Conservation (phyloP, 2,888 invertebrate species). For the Cybosia mesomella region DNA sequence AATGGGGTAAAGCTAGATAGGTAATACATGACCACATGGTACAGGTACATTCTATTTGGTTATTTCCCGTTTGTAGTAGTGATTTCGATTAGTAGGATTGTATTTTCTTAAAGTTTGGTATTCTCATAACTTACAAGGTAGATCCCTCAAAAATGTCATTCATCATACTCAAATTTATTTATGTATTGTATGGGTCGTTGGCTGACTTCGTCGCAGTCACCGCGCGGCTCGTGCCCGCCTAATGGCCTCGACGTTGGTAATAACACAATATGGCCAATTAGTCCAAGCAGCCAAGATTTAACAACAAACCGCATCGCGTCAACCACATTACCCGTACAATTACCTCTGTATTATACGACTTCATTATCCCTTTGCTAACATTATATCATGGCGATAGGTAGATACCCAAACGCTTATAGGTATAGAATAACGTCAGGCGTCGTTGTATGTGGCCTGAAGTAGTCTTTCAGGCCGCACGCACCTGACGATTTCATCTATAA, state of each 20-base stretch:
- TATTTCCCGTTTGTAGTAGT: not conserved
- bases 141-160: conserved; percentile 14
- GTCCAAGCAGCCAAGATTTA: conserved; percentile 67
- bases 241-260: conserved; percentile 59
- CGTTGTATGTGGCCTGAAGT: not conserved
- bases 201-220: conserved; percentile 55
- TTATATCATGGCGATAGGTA: conserved; percentile 1
- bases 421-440: not conserved
- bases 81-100: not conserved
- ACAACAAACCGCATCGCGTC: conserved; percentile 64
- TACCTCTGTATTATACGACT: conserved; percentile 57
- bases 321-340: conserved; percentile 69
- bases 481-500: not conserved
- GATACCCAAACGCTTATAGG: not conserved
- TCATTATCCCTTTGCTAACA: conserved; percentile 47
- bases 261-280: conserved; percentile 75
- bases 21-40: not conserved
- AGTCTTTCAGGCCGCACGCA: not conserved
- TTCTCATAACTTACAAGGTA: not conserved
- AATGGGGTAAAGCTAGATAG: not conserved
- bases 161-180: conserved; percentile 44
- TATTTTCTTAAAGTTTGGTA: not conserved
- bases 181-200: conserved; percentile 42
- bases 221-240: conserved; percentile 63
- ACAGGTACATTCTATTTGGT: not conserved